Percentiles rank a stretch among this genome's conserved stretches.
phyloP scores from a whole-genome alignment of 1,140 invertebrate genomes.

The Micrasema minimum region DNA sequence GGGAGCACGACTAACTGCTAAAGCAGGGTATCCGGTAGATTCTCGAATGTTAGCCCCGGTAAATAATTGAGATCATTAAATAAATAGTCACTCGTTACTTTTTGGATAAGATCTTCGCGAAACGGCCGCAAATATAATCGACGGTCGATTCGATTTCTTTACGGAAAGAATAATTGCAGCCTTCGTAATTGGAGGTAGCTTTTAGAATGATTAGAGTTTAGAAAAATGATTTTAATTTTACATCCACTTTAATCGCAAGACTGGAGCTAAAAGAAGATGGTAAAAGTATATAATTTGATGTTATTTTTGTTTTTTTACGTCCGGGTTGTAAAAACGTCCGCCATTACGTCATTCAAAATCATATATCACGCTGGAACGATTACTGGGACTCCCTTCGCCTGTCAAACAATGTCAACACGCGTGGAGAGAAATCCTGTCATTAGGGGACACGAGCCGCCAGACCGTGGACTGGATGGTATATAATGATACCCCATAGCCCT shows the following conservation, averaged over 20 bases:
- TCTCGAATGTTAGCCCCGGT: conserved; percentile 6
- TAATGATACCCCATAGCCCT: conserved; percentile 1
- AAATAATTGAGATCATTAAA: conserved; percentile 31
- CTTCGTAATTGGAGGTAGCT: too few relatives aligned
- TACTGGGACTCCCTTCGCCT: not conserved
- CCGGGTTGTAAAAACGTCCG: too few relatives aligned
- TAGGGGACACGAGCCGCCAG: conserved; percentile 6
- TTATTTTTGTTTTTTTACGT: too few relatives aligned
- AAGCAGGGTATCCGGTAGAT: conserved; percentile 13
- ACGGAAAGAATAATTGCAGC: too few relatives aligned
- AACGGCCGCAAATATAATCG: not conserved
- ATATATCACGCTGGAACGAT: not conserved
- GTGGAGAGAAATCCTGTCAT: conserved; percentile 23
- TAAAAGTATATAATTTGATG: too few relatives aligned
- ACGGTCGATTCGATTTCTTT: too few relatives aligned
- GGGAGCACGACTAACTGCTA: conserved; percentile 15
- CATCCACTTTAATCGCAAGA: too few relatives aligned
- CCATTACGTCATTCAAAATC: not conserved
- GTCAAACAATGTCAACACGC: conserved; percentile 19
- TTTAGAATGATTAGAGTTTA: too few relatives aligned
- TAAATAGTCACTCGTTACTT: conserved; percentile 17
- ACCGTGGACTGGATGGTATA: conserved; percentile 6
- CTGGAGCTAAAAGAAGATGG: too few relatives aligned
- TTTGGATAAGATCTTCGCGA: conserved; percentile 1
- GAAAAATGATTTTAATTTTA: too few relatives aligned